Conservation (phyloP, 2,113 vertebrate genomes). For the Chauna torquata region DNA sequence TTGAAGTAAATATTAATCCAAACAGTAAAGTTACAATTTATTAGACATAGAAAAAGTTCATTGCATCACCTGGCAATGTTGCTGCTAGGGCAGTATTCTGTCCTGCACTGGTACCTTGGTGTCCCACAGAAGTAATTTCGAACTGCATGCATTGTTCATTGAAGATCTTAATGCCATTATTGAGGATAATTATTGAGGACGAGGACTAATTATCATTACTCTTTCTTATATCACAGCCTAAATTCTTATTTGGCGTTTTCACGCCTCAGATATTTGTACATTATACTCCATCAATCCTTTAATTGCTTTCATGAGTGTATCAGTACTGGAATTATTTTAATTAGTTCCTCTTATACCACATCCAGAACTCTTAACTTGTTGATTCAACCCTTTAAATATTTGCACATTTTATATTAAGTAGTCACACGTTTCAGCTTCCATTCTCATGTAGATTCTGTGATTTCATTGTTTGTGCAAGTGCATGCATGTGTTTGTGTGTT, state of each 20-base stretch:
- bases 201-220: neutral
- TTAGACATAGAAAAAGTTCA: neutral
- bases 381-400: neutral
- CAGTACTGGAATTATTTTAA: neutral
- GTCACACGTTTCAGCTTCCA: neutral
- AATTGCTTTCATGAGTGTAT: neutral
- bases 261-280: neutral
- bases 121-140: neutral
- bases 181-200: neutral
- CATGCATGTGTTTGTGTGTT: neutral
- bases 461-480: neutral
- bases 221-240: neutral
- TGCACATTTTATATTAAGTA: neutral
- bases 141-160: neutral
- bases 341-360: neutral
- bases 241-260: neutral
- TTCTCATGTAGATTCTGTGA: neutral
- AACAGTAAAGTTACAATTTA: neutral
- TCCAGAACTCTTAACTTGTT: neutral
- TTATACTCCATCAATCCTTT: neutral
- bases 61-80: neutral
- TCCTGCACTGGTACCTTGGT: neutral
- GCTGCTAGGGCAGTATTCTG: neutral
- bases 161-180: neutral
- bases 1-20: neutral